Evolutionary conservation across 2,797 vertebrate species (phyloP), one percentile per base, ranked within the genome.

Genomic region (Phataginus tricuspis): DNA sequence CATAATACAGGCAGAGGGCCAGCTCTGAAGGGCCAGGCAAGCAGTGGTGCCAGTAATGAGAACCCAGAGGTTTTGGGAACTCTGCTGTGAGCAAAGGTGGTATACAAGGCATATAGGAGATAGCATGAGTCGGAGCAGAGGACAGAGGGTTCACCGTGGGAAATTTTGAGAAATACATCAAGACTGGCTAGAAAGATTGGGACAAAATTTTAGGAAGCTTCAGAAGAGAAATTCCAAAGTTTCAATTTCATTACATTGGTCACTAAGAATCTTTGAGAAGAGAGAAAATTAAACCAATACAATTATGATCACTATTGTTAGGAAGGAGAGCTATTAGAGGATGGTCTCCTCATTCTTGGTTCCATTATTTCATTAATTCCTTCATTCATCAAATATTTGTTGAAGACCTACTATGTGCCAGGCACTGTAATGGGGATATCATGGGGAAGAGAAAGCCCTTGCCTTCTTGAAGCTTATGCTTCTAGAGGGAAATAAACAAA

Each of bases 201-300:
- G n/a, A 31, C 29, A 63, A 31, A 39, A 74, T 49, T 86, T 86
- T 91, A 86, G 66, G 68, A 66, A 15, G 23, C 3, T 31, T 86
- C 29, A 27, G 83, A 84, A 51, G 61, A 91, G 57, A 96, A 87
- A 90, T 75, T 74, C 49, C 63, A 18, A 95, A 51, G 23, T 68
- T 53, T 57, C 29, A 12, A 68, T 59, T 55, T 79, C 23, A 57
- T 89, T 82, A 49, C 13, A 29, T 13, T 77, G 31, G 39, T 64
- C 39, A 84, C 49, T n/a, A 86, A 79, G n/a, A 74, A 51, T 85
- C 86, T 91, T 92, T 79, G 74, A 92, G 31, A 91, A 85, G 39
- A 64, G 13, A 79, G 12, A 87, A 80, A 75, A 86, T 59, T 51
- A 88, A 94, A 94, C 29, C 27, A 69, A 61, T 59, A n/a, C 12